phyloP scores from a whole-genome alignment of 2,113 vertebrate species.

The Falco punctatus region DNA sequence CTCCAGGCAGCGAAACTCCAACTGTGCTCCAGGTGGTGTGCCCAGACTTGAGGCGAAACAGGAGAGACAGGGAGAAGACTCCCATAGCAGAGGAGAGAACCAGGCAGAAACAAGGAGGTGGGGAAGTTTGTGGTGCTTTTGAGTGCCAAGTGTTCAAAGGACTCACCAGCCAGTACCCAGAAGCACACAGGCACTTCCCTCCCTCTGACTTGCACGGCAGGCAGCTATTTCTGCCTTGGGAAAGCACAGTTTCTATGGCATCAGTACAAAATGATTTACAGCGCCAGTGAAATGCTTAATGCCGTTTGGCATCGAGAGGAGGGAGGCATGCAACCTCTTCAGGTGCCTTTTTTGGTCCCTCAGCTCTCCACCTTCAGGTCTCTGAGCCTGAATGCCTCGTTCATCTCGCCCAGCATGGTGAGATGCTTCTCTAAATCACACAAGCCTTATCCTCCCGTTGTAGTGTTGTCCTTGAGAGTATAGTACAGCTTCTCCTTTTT shows the following conservation, averaged over 20 bases:
- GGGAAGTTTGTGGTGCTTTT: not conserved
- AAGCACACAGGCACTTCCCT: not conserved
- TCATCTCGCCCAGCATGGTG: not conserved
- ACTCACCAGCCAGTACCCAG: not conserved
- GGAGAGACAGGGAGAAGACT: not conserved
- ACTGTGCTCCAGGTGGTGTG: not conserved
- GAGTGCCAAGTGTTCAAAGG: not conserved
- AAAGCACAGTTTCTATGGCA: slow-evolving; percentile 8
- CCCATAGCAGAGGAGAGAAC: not conserved
- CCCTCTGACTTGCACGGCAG: not conserved
- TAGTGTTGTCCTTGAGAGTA: not conserved
- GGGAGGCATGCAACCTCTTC: not conserved
- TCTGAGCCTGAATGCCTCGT: not conserved
- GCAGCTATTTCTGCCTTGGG: not conserved
- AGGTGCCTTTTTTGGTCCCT: not conserved
- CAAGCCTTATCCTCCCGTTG: not conserved
- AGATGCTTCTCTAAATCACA: not conserved
- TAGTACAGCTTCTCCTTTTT: not conserved
- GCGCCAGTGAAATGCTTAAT: not conserved
- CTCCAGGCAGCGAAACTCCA: not conserved
- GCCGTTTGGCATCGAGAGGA: not conserved
- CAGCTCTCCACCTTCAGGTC: not conserved
- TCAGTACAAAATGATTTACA: slow-evolving; percentile 13
- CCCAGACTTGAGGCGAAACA: not conserved
- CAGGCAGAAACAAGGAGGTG: not conserved